A percentile compares a stretch with the other conserved stretches of the same genome.
Conservation (phyloP, 2,113 vertebrate species). For the Acinonyx jubatus region DNA sequence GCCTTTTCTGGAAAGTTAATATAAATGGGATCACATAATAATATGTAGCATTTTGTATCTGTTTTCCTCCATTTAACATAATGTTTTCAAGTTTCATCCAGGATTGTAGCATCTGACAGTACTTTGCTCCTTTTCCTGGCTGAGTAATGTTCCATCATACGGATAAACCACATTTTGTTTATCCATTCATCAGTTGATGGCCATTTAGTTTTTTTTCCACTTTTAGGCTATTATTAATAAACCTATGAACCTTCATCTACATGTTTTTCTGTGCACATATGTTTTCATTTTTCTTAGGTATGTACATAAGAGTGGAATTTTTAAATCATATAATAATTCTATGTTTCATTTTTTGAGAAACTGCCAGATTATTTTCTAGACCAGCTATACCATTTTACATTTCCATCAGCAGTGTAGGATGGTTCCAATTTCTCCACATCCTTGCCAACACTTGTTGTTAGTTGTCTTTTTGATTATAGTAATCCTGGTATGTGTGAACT, state of each 20-base stretch:
- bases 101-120: not conserved
- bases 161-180: constrained; percentile 19
- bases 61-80: not conserved
- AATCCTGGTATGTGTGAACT: not conserved
- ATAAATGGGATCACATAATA: not conserved
- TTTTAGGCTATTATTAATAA: constrained; percentile 44
- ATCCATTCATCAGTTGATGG: not conserved
- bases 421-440: constrained; percentile 11
- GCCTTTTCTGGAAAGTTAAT: not conserved
- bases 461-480: constrained; percentile 27
- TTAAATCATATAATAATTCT: not conserved
- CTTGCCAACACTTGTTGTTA: constrained; percentile 5
- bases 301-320: not conserved
- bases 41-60: not conserved
- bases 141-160: not conserved
- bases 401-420: not conserved
- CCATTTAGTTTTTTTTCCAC: not conserved
- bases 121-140: constrained; percentile 29
- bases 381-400: constrained; percentile 18
- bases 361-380: constrained; percentile 9
- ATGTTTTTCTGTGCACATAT: constrained; percentile 14
- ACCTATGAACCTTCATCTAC: constrained; percentile 25
- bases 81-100: constrained; percentile 14
- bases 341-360: constrained; percentile 37
- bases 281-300: constrained; percentile 43